Evolutionary conservation across 2,888 invertebrate species (phyloP), one percentile per base, ranked within the genome.

Genomic region (Nomada fucata): DNA sequence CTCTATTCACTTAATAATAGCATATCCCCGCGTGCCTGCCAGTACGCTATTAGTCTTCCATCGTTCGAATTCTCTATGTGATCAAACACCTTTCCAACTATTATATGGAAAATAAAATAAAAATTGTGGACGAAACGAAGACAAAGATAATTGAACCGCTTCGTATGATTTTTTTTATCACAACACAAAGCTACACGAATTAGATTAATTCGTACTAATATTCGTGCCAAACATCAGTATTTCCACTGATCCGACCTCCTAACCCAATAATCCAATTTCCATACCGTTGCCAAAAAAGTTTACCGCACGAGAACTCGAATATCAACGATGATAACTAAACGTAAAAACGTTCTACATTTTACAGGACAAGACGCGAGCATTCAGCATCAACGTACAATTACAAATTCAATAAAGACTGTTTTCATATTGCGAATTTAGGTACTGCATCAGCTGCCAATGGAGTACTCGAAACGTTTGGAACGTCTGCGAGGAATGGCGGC

Each of bases 401-500:
- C 61, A 73, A 18, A 29, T 9, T 20, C 11, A 69, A 50, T 44
- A 63, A 52, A 15, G 50, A 15, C 26, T 36, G 9, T 47, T 13
- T 2, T 59, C 42, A 20, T n/a, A 23, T 44, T 23, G 26, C 2
- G 20, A 5, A 36, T 20, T 15, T 7, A 92, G 92, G 79, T 92
- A 91, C 83, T 88, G 90, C 74, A 83, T 88, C 53, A 88, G 89
- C 70, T 92, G 93, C 92, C 91, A 92, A 87, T 93, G 93, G 89
- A 87, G 91, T 7, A 83, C 90, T 3, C 91, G 93, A 74, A 92
- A 92, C 83, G 83, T 93, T 42, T 93, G 93, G 93, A 91, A 91
- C 75, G 89, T 93, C 67, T 93, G 92, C 86, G 92, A 93, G 78
- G 93, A 93, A 74, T 93, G 93, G 93, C 89, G 92, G 69, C 93